These are phyloP conservation scores for Tyrophagus putrescentiae DNA, from an alignment of 1,140 invertebrate species.

Conservation along the genomic window DNA sequence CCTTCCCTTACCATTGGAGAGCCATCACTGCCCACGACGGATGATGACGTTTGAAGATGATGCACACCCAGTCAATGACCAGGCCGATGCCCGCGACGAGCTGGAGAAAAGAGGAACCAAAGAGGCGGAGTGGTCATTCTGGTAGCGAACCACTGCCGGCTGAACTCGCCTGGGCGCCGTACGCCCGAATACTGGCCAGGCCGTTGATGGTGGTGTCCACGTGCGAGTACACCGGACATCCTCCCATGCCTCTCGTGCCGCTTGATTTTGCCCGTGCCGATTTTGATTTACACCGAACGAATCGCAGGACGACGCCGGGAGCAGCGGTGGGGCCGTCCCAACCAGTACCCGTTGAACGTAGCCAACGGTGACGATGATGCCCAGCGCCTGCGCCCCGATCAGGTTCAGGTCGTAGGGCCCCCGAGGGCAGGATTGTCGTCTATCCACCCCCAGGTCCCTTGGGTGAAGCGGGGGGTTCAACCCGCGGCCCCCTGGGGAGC, in stretches of 20 bases:
- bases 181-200: conserved; percentile 37
- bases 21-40: too few relatives aligned
- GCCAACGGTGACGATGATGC: too few relatives aligned
- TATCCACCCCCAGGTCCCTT: conserved; percentile 68
- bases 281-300: too few relatives aligned
- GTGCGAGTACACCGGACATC: conserved; percentile 38
- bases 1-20: too few relatives aligned
- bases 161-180: conserved; percentile 42
- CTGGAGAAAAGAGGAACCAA: conserved; percentile 15
- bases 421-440: conserved; percentile 66
- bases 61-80: conserved; percentile 17
- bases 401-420: conserved; percentile 55
- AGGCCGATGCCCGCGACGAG: conserved; percentile 10
- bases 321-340: too few relatives aligned
- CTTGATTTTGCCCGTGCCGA: too few relatives aligned
- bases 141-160: conserved; percentile 40
- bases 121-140: conserved; percentile 25
- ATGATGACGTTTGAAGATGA: too few relatives aligned
- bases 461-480: conserved; percentile 67
- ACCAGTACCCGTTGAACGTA: too few relatives aligned
- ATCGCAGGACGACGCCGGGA: too few relatives aligned
- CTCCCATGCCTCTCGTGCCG: too few relatives aligned
- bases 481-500: conserved; percentile 59
- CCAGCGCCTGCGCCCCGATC: too few relatives aligned
- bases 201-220: conserved; percentile 37